phyloP scores from a whole-genome alignment of 1,140 invertebrate genomes.

The Rhynchophorus ferrugineus region DNA sequence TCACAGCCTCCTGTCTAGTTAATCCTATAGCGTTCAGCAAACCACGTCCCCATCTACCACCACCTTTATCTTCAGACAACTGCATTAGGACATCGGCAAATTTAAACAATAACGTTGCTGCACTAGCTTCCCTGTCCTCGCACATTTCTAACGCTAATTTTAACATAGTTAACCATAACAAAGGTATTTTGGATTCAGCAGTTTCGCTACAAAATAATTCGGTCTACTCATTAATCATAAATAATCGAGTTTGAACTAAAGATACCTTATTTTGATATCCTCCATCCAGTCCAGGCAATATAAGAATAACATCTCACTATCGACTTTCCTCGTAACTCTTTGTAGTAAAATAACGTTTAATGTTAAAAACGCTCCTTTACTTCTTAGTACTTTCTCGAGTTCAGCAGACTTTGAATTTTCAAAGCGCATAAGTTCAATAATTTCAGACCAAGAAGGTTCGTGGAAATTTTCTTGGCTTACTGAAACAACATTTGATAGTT shows the following conservation, averaged over 20 bases:
- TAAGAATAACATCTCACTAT: slow-evolving; percentile 30
- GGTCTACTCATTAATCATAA: not conserved
- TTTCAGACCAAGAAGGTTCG: slow-evolving; percentile 31
- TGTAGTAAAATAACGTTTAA: slow-evolving; percentile 37
- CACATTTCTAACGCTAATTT: slow-evolving; percentile 28
- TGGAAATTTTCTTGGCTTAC: slow-evolving; percentile 9
- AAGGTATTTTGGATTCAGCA: slow-evolving; percentile 34
- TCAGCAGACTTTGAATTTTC: slow-evolving; percentile 27
- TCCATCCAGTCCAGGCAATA: slow-evolving; percentile 32
- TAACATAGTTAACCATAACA: slow-evolving; percentile 35
- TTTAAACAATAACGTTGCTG: slow-evolving; percentile 30
- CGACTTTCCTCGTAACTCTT: slow-evolving; percentile 25
- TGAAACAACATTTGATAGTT: too few species aligned
- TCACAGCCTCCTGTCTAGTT: slow-evolving; percentile 27
- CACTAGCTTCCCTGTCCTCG: slow-evolving; percentile 28
- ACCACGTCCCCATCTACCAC: slow-evolving; percentile 32
- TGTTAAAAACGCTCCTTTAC: slow-evolving; percentile 32
- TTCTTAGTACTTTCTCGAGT: slow-evolving; percentile 30
- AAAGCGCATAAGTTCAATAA: slow-evolving; percentile 25
- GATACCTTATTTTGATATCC: slow-evolving; percentile 35
- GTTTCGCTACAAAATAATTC: slow-evolving; percentile 24
- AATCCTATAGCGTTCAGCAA: slow-evolving; percentile 37
- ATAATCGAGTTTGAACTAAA: not conserved
- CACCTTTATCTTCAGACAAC: slow-evolving; percentile 31
- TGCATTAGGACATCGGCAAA: slow-evolving; percentile 32